Evolutionary conservation across 1,140 invertebrate species (phyloP), one percentile per base, ranked within the genome.

Genomic region (Kradibia gibbosae): DNA sequence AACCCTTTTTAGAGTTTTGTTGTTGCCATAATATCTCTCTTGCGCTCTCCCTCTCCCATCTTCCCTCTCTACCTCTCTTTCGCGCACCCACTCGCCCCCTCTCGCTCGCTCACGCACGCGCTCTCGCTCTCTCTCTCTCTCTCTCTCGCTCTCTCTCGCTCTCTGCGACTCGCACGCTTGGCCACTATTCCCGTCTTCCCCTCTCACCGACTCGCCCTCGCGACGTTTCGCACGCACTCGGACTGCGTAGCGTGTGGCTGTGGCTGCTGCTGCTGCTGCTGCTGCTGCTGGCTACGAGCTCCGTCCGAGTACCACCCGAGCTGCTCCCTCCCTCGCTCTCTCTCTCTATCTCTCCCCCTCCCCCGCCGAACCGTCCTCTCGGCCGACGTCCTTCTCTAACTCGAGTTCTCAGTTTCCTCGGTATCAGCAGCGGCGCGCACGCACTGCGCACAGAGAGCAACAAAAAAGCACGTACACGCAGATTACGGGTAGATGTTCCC

Each of bases 21-120:
- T 79, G 67, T 79, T 79, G 78, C 67, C 78, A 79, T 79, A 72
- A 57, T 72, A 79, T 45, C 34, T 77, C 55, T 77, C 55, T 55
- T 31, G 22, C 74, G 53, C 65, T 28, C 60, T 70, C 34, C 17
- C 42, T 77, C 45, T 78, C 78, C 72, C 78, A 17, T 15, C 57
- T 50, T 72, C 67, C 55, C 50, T 39, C 34, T 25, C 50, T 72
- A 36, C 10, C 36, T 42, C 42, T 15, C 3, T 42, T 50, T 55
- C n/a, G n/a, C n/a, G n/a, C n/a, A 17, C 8, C 17, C 7, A 17
- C 8, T 48, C 7, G 7, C 20, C 20, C 74, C 31, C 74, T 76
- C 57, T 76, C n/a, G 15, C 57, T 45, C 55, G 42, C 36, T 25
- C 34, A 10, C 75, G 48, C 53, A 13, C 77, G 17, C 28, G 39